Base-by-base conservation (phyloP, 2,888 invertebrate genomes). In the Megalurothrips usitatus region DNA sequence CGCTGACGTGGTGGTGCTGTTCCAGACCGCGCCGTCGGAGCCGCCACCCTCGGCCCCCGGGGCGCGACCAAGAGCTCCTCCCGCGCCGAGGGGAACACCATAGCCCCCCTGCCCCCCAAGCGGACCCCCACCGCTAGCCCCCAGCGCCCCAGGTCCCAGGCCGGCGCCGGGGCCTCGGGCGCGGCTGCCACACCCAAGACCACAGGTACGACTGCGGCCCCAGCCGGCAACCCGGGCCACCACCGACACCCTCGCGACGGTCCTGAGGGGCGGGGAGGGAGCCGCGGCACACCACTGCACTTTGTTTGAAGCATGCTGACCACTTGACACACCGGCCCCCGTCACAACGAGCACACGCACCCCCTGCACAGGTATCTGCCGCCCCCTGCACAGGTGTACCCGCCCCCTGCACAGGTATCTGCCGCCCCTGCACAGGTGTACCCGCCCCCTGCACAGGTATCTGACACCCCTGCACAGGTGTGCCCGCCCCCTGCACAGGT, bases 91-190 rank as follows among this genome's bases (percentile, higher is more conserved):
- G 68, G 68, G 23, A 75, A 75, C 68, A 75, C 68, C 68, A 75
- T 75, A 75, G 68, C 68, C 68, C 68, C 68, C 23, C 68, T 75
- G 68, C 12, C 68, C 68, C 68, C 68, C 68, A 75, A 75, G 68
- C 23, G 68, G 68, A 26, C 23, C 23, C 68, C 68, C 23, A 75
- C 68, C 26, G 68, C 9, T 26, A 75, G 68, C 68, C 68, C 68
- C 68, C 68, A n/a, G 14, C 58, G 68, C 23, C 23, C 68, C 23
- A 23, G 68, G 68, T 11, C 68, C 23, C n/a, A 23, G 68, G 8
- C 68, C 26, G 58, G 58, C 58, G 58, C 68, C 68, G 68, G 26
- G 68, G 68, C 23, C 68, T 26, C 68, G 2, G 34, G 34, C 3
- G 34, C 34, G 14, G 0, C 11, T 17, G 19, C 58, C 58, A 17